Evolutionary conservation across 2,113 vertebrate genomes (phyloP), one percentile per base, ranked within the genome.

Genomic region (Chamaetylas fuelleborni): DNA sequence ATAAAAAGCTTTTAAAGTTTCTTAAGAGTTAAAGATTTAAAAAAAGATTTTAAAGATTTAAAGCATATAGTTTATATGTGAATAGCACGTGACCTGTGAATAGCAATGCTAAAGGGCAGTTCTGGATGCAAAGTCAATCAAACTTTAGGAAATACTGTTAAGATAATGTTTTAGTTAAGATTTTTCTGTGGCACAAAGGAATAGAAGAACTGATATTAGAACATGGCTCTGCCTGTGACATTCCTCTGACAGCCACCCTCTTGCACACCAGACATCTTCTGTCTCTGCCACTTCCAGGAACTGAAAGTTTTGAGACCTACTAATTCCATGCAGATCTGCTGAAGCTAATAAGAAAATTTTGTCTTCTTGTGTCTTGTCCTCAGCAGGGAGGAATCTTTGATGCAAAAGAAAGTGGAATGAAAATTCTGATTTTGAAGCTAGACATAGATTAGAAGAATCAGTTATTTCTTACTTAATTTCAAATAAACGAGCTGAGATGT

Each of bases 1-100:
- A 69, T 16, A 9, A 43, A 19, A 19, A 43, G 43, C 43, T 43
- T 43, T 19, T 43, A 43, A 43, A 43, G 43, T 6, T 43, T 43
- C 19, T 43, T 43, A 43, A 9, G 43, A 43, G 18, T 43, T 43
- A 19, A 43, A 43, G 18, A 43, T 43, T 43, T 43, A 19, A 43
- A 43, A 43, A 19, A 43, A 43, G 7, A 43, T 43, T 43, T 43
- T 45, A 19, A 19, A 19, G 53, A 42, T 92, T 65, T 38, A 66
- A 51, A 50, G 20, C 6, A 1, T 1, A 0, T 13, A 15, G 19
- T 34, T 48, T 24, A 24, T 24, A 24, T 48, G 47, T 24, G 47
- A 48, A 48, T 24, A 24, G 47, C 23, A 2, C 38, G 34, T 45
- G 51, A 29, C 33, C 8, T 12, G 7, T 19, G 56, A 11, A 18